A percentile compares a stretch with the other conserved stretches of the same genome.
phyloP scores from a whole-genome alignment of 2,113 vertebrate species.

The Sminthopsis crassicaudata region DNA sequence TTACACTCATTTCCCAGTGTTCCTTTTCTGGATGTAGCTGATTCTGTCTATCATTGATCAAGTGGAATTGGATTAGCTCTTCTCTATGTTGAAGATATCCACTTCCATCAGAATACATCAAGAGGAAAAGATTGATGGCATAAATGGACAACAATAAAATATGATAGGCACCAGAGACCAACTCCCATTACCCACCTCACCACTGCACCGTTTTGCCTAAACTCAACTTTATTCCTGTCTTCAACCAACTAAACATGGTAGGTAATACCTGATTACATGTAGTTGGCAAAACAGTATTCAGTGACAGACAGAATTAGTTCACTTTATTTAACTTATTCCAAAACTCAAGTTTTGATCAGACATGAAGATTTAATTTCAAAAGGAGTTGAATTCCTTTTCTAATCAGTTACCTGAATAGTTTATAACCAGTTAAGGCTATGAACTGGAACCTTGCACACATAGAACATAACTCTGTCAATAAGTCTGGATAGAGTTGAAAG shows the following conservation, averaged over 20 bases:
- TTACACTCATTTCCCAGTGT: too few relatives aligned
- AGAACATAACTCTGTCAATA: fast-evolving
- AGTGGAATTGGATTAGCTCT: too few relatives aligned
- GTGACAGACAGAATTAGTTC: neutral
- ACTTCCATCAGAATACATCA: too few relatives aligned
- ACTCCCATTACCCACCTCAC: neutral
- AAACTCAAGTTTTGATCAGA: conserved; percentile 7
- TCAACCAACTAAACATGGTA: neutral
- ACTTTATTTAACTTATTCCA: neutral
- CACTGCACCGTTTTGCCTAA: fast-evolving
- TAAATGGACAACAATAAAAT: neutral
- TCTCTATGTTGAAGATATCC: too few relatives aligned
- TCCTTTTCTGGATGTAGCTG: too few relatives aligned
- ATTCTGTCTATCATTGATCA: too few relatives aligned
- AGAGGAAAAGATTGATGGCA: too few relatives aligned
- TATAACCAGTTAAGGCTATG: neutral
- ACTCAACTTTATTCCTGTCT: neutral
- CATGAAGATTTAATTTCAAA: conserved; percentile 34
- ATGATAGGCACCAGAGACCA: neutral
- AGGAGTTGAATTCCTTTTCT: conserved; percentile 7
- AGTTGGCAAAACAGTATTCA: neutral
- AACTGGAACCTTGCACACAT: too few relatives aligned
- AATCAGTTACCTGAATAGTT: neutral
- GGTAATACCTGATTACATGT: neutral
- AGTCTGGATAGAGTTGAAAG: neutral